Base-by-base conservation (phyloP, 2,888 invertebrate genomes). In the Phalangium opilio region DNA sequence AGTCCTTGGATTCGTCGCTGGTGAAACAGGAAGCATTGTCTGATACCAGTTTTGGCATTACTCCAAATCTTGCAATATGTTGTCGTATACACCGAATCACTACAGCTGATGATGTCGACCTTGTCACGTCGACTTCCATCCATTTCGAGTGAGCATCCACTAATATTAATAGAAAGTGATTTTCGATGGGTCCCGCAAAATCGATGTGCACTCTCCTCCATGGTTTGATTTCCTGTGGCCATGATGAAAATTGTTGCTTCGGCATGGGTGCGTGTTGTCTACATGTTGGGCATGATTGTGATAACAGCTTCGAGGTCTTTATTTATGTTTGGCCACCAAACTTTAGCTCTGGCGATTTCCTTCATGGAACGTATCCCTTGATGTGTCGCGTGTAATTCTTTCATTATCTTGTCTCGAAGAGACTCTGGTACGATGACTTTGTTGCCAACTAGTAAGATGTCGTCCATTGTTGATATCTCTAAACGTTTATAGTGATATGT, bases 341-440 rank as follows among this genome's bases (percentile, higher is more conserved):
- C 18, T 14, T 5, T 17, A n/a, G 15, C 18, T 12, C 7, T 8
- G 8, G 7, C 38, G 10, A 38, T 10, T 18, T 18, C 38, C n/a
- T 38, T 38, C 38, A 38, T 38, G 3, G 59, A 50, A 0, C 50
- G 50, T 14, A 55, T 55, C 2, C 62, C 62, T 7, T 58, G 52
- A 49, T 62, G 62, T 3, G 56, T 55, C 10, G 47, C 41, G 52
- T 61, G 61, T 2, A 63, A 45, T 41, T 54, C 51, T 8, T 48
- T 44, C 12, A 62, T 45, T 0, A 60, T 51, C 11, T 46, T 35
- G n/a, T 39, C 32, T 20, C 48, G 54, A 5, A 58, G 52, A 27
- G 27, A 17, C 8, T 21, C 15, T 11, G 62, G 62, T 18, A 62
- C 51, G 3, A 61, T 50, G 1, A 60, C 53, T 7, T 58, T 47